phyloP scores from a whole-genome alignment of 2,797 vertebrate species.

The Sus cebifrons region DNA sequence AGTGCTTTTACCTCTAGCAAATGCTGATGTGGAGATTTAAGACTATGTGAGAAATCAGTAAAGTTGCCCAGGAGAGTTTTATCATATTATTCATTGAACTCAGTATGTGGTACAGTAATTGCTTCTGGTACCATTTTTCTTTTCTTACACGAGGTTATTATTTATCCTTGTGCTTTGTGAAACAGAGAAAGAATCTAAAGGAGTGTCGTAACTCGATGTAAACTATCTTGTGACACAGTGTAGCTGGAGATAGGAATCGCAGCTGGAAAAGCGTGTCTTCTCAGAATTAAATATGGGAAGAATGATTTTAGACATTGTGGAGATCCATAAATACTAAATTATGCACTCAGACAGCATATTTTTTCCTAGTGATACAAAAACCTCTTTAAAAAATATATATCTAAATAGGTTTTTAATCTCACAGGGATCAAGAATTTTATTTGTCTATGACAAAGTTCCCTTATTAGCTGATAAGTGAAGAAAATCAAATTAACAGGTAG shows the following conservation, averaged over 20 bases:
- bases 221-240: constrained; percentile 67
- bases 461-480: constrained; percentile 9
- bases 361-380: constrained; percentile 44
- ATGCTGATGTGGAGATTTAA: constrained; percentile 81
- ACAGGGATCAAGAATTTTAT: constrained; percentile 5
- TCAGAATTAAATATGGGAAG: constrained; percentile 72
- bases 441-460: constrained; percentile 18
- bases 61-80: constrained; percentile 81
- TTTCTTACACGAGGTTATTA: constrained; percentile 64
- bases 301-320: constrained; percentile 64
- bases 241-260: constrained; percentile 50
- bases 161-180: constrained; percentile 76
- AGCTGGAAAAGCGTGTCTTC: constrained; percentile 67
- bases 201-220: constrained; percentile 49
- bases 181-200: constrained; percentile 69
- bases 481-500: constrained; percentile 18
- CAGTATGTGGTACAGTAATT: constrained; percentile 79
- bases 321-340: constrained; percentile 67
- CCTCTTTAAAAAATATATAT: constrained; percentile 14
- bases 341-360: neutral
- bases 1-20: constrained; percentile 73
- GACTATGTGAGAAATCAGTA: constrained; percentile 72
- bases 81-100: constrained; percentile 79
- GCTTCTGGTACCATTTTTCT: constrained; percentile 79
- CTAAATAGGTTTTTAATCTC: constrained; percentile 46